Evolutionary conservation across 2,797 vertebrate genomes (phyloP).

Genomic region (Tympanoctomys barrerae): DNA sequence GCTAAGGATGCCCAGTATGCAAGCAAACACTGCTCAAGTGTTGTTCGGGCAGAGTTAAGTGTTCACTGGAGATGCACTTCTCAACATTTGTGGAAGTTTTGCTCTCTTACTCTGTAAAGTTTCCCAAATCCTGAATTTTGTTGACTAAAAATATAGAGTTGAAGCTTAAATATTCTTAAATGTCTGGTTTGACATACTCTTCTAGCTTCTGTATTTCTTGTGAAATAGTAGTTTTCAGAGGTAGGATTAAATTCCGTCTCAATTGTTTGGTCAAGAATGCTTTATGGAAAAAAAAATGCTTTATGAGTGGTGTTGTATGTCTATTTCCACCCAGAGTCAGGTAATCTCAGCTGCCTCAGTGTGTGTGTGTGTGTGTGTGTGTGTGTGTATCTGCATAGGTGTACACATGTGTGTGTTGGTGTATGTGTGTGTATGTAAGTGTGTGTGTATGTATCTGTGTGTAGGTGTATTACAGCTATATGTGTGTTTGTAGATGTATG

Average conservation of each 20-base stretch:
- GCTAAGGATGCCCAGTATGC: neutral
- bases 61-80: neutral
- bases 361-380: neutral
- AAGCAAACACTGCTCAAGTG: neutral
- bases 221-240: neutral
- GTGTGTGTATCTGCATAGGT: neutral
- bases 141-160: neutral
- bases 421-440: too few species aligned
- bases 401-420: neutral
- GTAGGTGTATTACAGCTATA: neutral
- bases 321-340: neutral
- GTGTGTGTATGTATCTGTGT: neutral
- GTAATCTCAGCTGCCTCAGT: neutral
- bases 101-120: neutral
- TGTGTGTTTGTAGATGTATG: neutral
- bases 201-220: neutral
- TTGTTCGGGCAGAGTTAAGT: neutral
- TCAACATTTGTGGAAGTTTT: neutral
- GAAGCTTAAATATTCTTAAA: slow-evolving; percentile 29
- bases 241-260: neutral
- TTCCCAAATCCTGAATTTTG: slow-evolving; percentile 10
- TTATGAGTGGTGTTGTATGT: neutral
- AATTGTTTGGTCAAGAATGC: neutral
- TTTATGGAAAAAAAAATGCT: neutral
- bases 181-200: neutral